Evolutionary conservation across 2,797 vertebrate genomes (phyloP), one percentile per base, ranked within the genome.

Genomic region (Poecilia wingei): DNA sequence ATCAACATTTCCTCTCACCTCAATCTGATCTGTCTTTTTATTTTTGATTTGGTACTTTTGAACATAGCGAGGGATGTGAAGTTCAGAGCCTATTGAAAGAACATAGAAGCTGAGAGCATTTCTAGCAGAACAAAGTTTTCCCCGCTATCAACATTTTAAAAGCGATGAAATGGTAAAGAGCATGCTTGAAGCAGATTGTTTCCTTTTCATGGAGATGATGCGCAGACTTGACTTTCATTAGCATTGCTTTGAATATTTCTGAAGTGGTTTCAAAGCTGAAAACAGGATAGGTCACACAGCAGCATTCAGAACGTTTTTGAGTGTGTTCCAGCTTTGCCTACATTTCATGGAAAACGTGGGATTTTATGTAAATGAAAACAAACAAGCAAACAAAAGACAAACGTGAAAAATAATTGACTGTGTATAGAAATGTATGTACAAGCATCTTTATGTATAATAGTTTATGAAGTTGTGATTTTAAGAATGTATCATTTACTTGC

Each of bases 211-310:
- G 18, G 72, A 49, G 76, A 28, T 82, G 83, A 41, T 74, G 31
- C 83, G 84, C 78, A 83, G 79, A 2, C 70, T 84, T 88, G 82
- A 87, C 86, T 84, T 90, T 89, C 80, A 87, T 86, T 87, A 81
- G 80, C 66, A 46, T 81, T 74, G 78, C 84, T 86, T 83, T 90
- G 72, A 85, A 82, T 61, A 47, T 76, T 80, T 49, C 79, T 77
- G 69, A 80, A 79, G 72, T 6, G 47, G 68, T 82, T 84, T 82
- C 83, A 72, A 87, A 84, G 80, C 66, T 83, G 46, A 86, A 88
- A 90, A 74, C 74, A 79, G 81, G 73, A 86, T 86, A 72, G 75
- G 72, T 66, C 33, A 74, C 28, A 72, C 45, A 81, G 72, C 31
- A 57, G 53, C 43, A 16, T 64, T 80, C 14, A 28, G 61, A 64